Percentiles rank a stretch among this genome's conserved stretches.
Evolutionary conservation across 2,113 vertebrate genomes (phyloP).

Genomic region (Sturnus vulgaris): DNA sequence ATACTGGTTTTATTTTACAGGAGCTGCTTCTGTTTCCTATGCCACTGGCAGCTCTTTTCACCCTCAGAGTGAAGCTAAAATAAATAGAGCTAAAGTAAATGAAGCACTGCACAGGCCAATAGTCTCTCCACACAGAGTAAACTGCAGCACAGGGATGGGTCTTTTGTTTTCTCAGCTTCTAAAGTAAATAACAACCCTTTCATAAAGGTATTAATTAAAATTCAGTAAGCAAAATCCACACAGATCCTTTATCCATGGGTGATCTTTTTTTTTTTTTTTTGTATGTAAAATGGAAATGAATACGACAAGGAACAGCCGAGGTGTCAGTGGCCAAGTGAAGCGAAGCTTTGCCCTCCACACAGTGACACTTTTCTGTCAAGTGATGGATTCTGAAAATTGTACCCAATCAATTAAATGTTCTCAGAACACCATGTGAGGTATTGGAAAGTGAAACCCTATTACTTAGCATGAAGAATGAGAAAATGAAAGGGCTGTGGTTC

Average conservation of each 20-base stretch:
- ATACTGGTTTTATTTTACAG: background rate
- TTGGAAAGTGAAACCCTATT: background rate
- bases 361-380: background rate
- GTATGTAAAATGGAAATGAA: slow-evolving; percentile 17
- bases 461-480: slow-evolving; percentile 1
- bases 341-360: background rate
- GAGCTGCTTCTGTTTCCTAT: background rate
- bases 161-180: background rate
- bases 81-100: slow-evolving; percentile 2
- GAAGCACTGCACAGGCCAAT: background rate
- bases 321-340: slow-evolving; percentile 40
- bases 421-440: background rate
- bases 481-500: background rate
- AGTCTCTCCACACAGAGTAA: background rate
- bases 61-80: background rate
- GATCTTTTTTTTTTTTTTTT: background rate
- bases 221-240: background rate
- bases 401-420: background rate
- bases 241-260: background rate
- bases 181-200: slow-evolving; percentile 21
- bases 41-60: background rate
- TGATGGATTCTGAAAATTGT: background rate
- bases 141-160: background rate
- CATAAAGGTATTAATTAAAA: background rate
- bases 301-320: background rate